These are phyloP conservation scores for Paradoxurus hermaphroditus DNA, from an alignment of 2,113 vertebrate species.

Conservation along the genomic window DNA sequence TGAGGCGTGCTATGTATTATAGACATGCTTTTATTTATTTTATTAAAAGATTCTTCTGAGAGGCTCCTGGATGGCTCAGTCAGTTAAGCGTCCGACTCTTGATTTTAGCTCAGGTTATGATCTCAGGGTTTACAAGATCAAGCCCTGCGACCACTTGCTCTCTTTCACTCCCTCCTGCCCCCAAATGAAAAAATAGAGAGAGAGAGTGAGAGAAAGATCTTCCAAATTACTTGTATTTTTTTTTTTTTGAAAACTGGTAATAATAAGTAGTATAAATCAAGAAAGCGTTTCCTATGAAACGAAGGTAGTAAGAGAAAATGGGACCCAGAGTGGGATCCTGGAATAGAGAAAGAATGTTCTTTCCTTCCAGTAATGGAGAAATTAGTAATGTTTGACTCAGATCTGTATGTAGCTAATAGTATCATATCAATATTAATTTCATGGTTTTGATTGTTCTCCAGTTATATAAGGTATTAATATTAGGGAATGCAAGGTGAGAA, in stretches of 20 bases:
- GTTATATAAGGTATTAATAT: not conserved
- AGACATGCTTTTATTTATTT: not conserved
- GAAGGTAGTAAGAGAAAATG: not conserved
- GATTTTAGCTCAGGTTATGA: no score
- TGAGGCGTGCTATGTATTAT: not conserved
- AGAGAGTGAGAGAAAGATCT: not conserved
- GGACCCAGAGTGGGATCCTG: not conserved
- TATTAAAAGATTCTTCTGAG: not conserved
- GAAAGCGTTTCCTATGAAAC: not conserved
- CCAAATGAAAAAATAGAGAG: no score
- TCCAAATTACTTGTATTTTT: not conserved
- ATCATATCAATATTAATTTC: not conserved
- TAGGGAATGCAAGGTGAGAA: not conserved
- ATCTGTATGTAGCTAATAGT: not conserved
- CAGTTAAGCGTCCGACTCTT: no score
- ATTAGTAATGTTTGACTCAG: not conserved
- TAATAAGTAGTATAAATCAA: not conserved
- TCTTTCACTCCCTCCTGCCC: no score
- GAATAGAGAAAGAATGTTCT: not conserved
- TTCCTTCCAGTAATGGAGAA: not conserved
- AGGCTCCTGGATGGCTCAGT: no score
- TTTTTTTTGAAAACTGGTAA: not conserved
- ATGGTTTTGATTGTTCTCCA: not conserved
- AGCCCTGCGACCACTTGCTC: rapidly evolving
- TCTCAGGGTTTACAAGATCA: no score